phyloP scores from a whole-genome alignment of 2,888 invertebrate species.

The Drosophila antonietae region DNA sequence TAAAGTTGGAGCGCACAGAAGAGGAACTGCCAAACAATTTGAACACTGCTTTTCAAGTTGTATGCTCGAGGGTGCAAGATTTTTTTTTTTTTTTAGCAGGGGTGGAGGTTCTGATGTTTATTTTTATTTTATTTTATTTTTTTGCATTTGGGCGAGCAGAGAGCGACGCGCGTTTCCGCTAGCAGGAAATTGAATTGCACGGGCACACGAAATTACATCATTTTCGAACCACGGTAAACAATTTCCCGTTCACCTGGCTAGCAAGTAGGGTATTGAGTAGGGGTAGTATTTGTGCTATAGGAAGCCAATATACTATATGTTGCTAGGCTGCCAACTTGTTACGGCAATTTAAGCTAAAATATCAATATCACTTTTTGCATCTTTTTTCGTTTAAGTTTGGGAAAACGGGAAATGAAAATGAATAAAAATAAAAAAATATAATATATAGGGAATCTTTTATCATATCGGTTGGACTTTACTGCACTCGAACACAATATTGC shows the following conservation, averaged over 20 bases:
- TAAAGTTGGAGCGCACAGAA: slow-evolving; percentile 41
- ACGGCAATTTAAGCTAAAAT: slow-evolving; percentile 70
- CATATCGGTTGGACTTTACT: slow-evolving; percentile 33
- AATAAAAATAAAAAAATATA: slow-evolving; percentile 14
- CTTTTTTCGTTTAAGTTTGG: slow-evolving; percentile 32
- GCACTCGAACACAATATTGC: slow-evolving; percentile 44
- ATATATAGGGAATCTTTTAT: slow-evolving; percentile 8
- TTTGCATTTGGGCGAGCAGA: slow-evolving; percentile 57
- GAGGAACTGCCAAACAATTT: slow-evolving; percentile 63
- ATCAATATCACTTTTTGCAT: slow-evolving; percentile 67
- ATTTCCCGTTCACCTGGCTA: slow-evolving; percentile 75
- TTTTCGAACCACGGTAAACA: slow-evolving; percentile 80
- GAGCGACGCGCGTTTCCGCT: slow-evolving; percentile 80
- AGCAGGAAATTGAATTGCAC: slow-evolving; percentile 83
- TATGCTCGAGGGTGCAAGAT: slow-evolving; percentile 16
- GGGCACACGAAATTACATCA: slow-evolving; percentile 83
- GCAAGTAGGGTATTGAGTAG: slow-evolving; percentile 1
- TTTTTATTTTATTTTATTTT: neutral
- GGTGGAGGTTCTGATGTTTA: slow-evolving; percentile 1
- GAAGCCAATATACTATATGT: slow-evolving; percentile 55
- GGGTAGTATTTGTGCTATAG: neutral
- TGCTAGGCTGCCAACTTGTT: slow-evolving; percentile 66
- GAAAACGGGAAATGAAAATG: slow-evolving; percentile 1
- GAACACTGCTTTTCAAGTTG: slow-evolving; percentile 53
- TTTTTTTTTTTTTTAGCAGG: neutral